Conservation (phyloP, 2,888 invertebrate species). For the Anagyrus pseudococci region DNA sequence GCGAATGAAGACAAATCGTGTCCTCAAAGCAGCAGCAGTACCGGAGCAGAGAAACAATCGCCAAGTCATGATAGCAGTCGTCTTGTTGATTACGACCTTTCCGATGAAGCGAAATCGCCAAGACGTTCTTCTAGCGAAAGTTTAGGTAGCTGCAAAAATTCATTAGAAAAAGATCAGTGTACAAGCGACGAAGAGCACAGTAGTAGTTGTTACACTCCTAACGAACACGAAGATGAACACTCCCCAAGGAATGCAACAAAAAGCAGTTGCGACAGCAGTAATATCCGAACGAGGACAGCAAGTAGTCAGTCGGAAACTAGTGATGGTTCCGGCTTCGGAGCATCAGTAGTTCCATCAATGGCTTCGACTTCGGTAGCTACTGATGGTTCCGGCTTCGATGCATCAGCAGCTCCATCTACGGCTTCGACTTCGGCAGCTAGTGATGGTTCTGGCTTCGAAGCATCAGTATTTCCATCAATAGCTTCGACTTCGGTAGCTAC, state of each 20-base stretch:
- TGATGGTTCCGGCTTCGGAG: too few species aligned
- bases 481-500: too few species aligned
- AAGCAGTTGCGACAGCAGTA: too few species aligned
- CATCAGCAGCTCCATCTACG: constrained; percentile 6
- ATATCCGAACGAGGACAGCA: background rate
- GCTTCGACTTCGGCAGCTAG: constrained; percentile 22
- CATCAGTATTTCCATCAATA: too few species aligned
- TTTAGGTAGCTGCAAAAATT: constrained; percentile 2
- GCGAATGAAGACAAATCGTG: background rate
- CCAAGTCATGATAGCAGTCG: background rate
- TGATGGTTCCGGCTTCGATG: too few species aligned
- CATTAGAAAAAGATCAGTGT: background rate
- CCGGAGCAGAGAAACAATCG: background rate
- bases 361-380: too few species aligned
- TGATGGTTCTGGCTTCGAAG: too few species aligned
- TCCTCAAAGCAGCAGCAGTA: background rate
- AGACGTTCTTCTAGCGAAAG: constrained; percentile 19
- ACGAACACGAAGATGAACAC: too few species aligned
- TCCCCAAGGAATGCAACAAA: background rate
- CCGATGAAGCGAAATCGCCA: constrained; percentile 3
- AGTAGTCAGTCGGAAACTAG: constrained; percentile 8
- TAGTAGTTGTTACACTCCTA: constrained; percentile 7
- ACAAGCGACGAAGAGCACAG: constrained; percentile 1
- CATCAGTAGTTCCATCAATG: too few species aligned
- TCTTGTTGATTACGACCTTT: constrained; percentile 11